Conservation (phyloP, 2,888 invertebrate species). For the Odontomyia ornata region DNA sequence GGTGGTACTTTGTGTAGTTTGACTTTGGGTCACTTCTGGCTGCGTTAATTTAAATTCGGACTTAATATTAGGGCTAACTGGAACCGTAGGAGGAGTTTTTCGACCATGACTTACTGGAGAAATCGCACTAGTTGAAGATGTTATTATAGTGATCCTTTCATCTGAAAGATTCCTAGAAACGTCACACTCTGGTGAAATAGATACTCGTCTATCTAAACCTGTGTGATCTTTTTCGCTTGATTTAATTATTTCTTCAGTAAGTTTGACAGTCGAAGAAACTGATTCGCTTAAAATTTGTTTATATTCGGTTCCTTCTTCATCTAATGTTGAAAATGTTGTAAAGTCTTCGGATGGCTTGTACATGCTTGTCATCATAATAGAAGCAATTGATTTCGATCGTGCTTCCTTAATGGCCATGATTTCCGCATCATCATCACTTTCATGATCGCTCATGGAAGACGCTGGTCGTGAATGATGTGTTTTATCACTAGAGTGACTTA, state of each 20-base stretch:
- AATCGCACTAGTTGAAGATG: slow-evolving; percentile 7
- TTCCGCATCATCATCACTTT: slow-evolving; percentile 54
- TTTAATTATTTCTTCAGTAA: not conserved
- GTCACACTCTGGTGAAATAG: slow-evolving; percentile 50
- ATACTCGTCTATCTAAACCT: slow-evolving; percentile 42
- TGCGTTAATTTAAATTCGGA: slow-evolving; percentile 63
- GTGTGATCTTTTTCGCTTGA: not conserved
- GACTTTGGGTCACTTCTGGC: slow-evolving; percentile 56
- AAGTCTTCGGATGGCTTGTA: slow-evolving; percentile 60
- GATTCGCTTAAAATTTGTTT: slow-evolving; percentile 37
- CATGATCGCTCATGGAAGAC: slow-evolving; percentile 60
- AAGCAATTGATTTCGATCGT: slow-evolving; percentile 63
- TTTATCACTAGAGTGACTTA: slow-evolving; percentile 59
- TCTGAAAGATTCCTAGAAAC: slow-evolving; percentile 49
- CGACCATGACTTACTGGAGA: slow-evolving; percentile 53
- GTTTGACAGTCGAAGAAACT: not conserved
- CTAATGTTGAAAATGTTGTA: slow-evolving; percentile 54
- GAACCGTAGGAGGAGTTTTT: slow-evolving; percentile 75
- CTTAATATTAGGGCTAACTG: slow-evolving; percentile 71
- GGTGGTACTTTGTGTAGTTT: slow-evolving; percentile 51
- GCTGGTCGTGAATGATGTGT: slow-evolving; percentile 52
- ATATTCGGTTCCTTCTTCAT: slow-evolving; percentile 55
- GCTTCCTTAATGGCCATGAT: slow-evolving; percentile 60
- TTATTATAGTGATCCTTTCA: slow-evolving; percentile 49
- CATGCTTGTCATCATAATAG: slow-evolving; percentile 64